Evolutionary conservation across 2,797 vertebrate genomes (phyloP).

Genomic region (Geotrypetes seraphini): DNA sequence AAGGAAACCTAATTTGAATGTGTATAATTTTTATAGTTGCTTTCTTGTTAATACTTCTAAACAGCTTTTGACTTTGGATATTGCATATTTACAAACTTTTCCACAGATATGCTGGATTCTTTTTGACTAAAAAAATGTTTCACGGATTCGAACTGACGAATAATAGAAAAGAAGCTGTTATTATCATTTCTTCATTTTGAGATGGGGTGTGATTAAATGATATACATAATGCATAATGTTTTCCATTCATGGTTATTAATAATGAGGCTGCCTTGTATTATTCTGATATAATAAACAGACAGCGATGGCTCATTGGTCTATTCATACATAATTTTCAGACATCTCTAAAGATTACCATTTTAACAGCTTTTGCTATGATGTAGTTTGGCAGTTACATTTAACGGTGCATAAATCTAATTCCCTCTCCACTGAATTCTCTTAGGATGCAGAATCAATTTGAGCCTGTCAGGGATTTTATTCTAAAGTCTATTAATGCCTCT

Average conservation of each 20-base stretch:
- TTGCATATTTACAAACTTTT: too few species aligned
- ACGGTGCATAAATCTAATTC: conserved; percentile 49
- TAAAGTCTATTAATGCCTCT: conserved; percentile 40
- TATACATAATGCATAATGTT: conserved; percentile 29
- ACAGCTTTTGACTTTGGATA: too few species aligned
- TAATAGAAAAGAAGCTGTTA: background rate
- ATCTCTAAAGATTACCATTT: conserved; percentile 45
- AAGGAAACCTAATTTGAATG: too few species aligned
- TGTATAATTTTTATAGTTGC: too few species aligned
- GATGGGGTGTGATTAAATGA: conserved; percentile 32
- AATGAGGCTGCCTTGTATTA: conserved; percentile 10
- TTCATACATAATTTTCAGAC: conserved; percentile 38
- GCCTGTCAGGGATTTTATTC: conserved; percentile 48
- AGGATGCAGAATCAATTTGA: conserved; percentile 48
- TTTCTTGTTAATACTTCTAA: too few species aligned
- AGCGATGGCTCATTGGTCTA: conserved; percentile 26
- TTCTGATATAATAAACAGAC: conserved; percentile 10
- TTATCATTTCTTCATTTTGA: conserved; percentile 22
- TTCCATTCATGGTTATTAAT: conserved; percentile 27
- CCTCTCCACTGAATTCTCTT: conserved; percentile 43
- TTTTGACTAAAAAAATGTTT: background rate
- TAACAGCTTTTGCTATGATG: conserved; percentile 39
- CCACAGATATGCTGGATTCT: too few species aligned
- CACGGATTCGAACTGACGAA: background rate
- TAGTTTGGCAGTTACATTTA: conserved; percentile 40